A percentile compares a stretch with the other conserved stretches of the same genome.
Conservation (phyloP, 2,888 invertebrate species). For the Amiota mariae region DNA sequence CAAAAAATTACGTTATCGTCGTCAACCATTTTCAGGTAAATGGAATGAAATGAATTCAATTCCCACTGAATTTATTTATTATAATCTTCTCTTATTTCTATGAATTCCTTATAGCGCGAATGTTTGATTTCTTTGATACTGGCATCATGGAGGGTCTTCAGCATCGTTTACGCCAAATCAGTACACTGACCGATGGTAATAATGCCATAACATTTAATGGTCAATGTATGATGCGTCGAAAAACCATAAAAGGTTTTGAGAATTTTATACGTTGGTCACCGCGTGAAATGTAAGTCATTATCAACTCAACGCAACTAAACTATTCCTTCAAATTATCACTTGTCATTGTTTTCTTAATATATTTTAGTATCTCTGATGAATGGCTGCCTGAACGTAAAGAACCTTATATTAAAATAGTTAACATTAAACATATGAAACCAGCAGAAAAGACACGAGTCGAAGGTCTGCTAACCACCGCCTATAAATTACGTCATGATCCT, state of each 20-base stretch:
- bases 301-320: too few species aligned
- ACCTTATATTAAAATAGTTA: conserved; percentile 77
- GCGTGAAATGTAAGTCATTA: conserved; percentile 87
- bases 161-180: conserved; percentile 83
- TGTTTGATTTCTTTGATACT: conserved; percentile 94
- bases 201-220: conserved; percentile 83
- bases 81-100: background rate
- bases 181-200: conserved; percentile 79
- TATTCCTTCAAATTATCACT: background rate
- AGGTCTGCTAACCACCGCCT: conserved; percentile 68
- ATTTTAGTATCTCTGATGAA: conserved; percentile 84
- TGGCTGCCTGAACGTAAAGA: conserved; percentile 87
- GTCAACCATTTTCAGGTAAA: conserved; percentile 92
- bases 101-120: conserved; percentile 81
- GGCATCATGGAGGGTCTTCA: conserved; percentile 94
- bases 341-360: background rate
- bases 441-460: conserved; percentile 70
- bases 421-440: conserved; percentile 69
- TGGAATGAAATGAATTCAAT: conserved; percentile 35
- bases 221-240: conserved; percentile 80
- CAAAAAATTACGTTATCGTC: conserved; percentile 88
- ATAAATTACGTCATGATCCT: conserved; percentile 67
- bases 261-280: conserved; percentile 89
- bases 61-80: background rate
- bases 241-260: conserved; percentile 79